Percentiles rank a stretch among this genome's conserved stretches.
Evolutionary conservation across 2,797 vertebrate species (phyloP).

Genomic region (Rallus crepitans): DNA sequence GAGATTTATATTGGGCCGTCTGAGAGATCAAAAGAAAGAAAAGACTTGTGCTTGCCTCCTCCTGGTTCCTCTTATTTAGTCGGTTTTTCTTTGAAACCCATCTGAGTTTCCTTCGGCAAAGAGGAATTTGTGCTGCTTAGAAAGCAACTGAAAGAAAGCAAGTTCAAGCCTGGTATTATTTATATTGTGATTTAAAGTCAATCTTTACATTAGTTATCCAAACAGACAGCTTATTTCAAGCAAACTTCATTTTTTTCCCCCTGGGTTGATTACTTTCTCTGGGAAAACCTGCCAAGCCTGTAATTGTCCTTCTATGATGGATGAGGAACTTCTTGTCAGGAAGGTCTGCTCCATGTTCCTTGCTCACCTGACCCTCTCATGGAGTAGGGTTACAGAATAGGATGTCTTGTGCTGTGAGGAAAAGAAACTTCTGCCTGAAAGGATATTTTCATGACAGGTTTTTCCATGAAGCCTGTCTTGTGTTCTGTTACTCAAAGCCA

Average conservation of each 20-base stretch:
- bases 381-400: neutral
- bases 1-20: neutral
- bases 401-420: neutral
- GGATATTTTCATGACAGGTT: neutral
- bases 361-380: neutral
- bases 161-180: neutral
- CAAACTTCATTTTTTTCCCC: accelerated
- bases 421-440: neutral
- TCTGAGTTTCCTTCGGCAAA: neutral
- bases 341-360: neutral
- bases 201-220: neutral
- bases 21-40: neutral
- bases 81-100: neutral
- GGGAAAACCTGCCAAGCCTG: neutral
- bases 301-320: neutral
- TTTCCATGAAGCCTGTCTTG: neutral
- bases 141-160: neutral
- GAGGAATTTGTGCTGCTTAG: neutral
- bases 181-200: neutral
- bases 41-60: neutral
- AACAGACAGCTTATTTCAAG: neutral
- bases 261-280: neutral
- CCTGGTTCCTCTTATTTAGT: neutral
- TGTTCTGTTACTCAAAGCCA: neutral
- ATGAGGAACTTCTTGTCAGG: neutral